Evolutionary conservation across 1,140 invertebrate genomes (phyloP).

Genomic region (Uloborus diversus): DNA sequence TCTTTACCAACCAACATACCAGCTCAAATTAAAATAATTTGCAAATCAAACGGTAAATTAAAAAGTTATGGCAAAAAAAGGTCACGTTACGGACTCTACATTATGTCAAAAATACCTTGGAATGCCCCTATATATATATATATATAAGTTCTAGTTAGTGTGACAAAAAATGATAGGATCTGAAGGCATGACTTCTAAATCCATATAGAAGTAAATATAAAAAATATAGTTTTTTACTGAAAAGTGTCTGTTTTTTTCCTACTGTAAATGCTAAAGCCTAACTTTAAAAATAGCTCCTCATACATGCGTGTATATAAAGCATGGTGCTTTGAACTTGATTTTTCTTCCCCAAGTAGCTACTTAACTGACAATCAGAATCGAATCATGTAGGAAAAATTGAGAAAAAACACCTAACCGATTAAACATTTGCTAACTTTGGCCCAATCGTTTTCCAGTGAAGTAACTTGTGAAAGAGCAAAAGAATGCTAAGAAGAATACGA

Average conservation of each 20-base stretch:
- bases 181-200: too few relatives aligned
- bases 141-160: too few relatives aligned
- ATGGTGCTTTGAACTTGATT: background rate
- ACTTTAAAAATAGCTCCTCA: background rate
- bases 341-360: slow-evolving; percentile 33
- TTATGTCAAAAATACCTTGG: too few relatives aligned
- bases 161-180: too few relatives aligned
- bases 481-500: too few relatives aligned
- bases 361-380: slow-evolving; percentile 41
- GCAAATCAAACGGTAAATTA: too few relatives aligned
- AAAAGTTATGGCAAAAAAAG: too few relatives aligned
- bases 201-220: too few relatives aligned
- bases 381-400: slow-evolving; percentile 4
- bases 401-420: slow-evolving; percentile 9
- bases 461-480: background rate
- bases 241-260: background rate
- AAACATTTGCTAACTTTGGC: background rate
- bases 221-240: background rate
- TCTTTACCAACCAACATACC: too few relatives aligned
- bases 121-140: too few relatives aligned
- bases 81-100: too few relatives aligned
- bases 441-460: slow-evolving; percentile 43
- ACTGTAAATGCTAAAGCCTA: background rate
- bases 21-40: too few relatives aligned
- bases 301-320: background rate